Conservation (phyloP, 2,113 vertebrate species). For the Tragelaphus scriptus region DNA sequence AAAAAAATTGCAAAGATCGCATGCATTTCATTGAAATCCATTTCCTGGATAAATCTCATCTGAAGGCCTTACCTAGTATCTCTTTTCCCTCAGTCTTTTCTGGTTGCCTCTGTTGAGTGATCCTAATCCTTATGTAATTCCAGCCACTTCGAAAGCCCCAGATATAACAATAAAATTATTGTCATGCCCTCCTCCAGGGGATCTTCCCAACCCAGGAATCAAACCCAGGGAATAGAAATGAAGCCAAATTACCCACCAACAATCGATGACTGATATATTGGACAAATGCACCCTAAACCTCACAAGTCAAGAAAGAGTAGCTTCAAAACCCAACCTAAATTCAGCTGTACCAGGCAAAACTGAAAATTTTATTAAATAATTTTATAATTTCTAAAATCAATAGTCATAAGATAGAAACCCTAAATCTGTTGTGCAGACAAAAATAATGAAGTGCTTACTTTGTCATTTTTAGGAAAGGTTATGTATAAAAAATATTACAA, state of each 20-base stretch:
- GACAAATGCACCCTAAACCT: neutral
- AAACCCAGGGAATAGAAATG: neutral
- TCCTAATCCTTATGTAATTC: neutral
- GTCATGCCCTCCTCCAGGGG: neutral
- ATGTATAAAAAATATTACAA: neutral
- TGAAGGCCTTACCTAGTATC: neutral
- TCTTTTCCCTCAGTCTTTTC: neutral
- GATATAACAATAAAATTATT: neutral
- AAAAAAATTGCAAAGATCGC: neutral
- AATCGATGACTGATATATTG: neutral
- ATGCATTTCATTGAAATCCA: neutral
- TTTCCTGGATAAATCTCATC: neutral
- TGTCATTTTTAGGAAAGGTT: constrained; percentile 20
- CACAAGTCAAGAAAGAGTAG: neutral
- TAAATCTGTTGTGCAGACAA: constrained; percentile 34
- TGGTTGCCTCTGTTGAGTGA: neutral
- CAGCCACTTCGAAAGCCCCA: neutral
- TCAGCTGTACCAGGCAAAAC: neutral
- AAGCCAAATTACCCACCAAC: constrained; percentile 43
- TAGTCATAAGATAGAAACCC: neutral
- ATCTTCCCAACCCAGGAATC: neutral
- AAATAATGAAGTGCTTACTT: constrained; percentile 14
- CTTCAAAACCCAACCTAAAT: neutral
- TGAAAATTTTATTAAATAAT: neutral
- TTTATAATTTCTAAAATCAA: neutral